Conservation (phyloP, 2,797 vertebrate species). For the Pogoniulus pusillus region DNA sequence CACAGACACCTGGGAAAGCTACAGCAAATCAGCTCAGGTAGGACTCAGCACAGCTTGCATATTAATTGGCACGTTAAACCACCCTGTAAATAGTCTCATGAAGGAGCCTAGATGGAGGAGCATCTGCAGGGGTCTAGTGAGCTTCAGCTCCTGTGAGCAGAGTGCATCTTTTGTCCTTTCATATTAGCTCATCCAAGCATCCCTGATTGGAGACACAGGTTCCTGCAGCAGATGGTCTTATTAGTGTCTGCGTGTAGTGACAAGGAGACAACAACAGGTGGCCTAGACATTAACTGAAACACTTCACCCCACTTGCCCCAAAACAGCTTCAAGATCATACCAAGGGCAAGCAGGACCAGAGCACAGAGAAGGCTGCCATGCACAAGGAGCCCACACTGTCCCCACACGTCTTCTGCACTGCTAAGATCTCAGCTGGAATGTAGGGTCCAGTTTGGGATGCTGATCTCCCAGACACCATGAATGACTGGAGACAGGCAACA, state of each 20-base stretch:
- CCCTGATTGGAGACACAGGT: neutral
- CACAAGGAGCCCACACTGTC: neutral
- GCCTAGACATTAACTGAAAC: neutral
- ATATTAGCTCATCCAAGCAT: slow-evolving; percentile 4
- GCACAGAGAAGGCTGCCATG: neutral
- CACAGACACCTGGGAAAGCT: neutral
- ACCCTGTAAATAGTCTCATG: neutral
- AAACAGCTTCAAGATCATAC: neutral
- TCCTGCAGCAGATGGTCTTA: slow-evolving; percentile 39
- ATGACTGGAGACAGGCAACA: slow-evolving; percentile 25
- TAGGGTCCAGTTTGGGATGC: neutral
- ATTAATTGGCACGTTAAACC: neutral
- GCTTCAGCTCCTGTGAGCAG: neutral
- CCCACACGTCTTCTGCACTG: rapidly evolving
- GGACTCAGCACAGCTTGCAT: neutral
- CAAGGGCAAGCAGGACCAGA: slow-evolving; percentile 3
- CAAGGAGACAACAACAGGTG: neutral
- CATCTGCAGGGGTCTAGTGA: neutral
- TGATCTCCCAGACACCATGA: neutral
- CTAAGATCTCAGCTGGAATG: neutral
- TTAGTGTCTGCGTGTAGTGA: neutral
- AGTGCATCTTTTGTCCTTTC: slow-evolving; percentile 10
- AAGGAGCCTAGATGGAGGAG: neutral
- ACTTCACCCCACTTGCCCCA: slow-evolving; percentile 9
- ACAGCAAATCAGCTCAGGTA: neutral